Base-by-base conservation (phyloP, 2,797 vertebrate species). In the Liasis olivaceus region DNA sequence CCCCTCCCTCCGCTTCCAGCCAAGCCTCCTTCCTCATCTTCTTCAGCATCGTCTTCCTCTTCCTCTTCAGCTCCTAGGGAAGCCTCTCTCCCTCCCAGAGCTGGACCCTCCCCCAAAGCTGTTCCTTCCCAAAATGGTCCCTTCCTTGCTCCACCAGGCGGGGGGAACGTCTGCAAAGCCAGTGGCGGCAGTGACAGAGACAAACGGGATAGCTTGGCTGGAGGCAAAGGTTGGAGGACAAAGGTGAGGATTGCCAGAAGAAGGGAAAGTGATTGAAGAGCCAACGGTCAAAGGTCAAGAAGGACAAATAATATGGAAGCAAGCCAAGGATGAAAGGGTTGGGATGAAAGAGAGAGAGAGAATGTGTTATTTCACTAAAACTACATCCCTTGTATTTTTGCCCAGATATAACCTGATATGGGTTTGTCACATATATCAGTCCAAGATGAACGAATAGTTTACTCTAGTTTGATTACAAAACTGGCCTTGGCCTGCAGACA, bases 161-260 rank as follows among this genome's bases (percentile, higher is more conserved):
- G 96, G 92, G 98, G 97, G 94, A 98, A 98, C n/a, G 98, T 98
- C 94, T 98, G 98, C 95, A 99, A 97, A 94, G 98, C 97, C n/a
- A 99, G 98, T 17, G 99, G 99, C 91, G 99, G 99, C 86, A 99
- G 98, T 69, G 98, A 98, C 91, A 99, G 98, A 54, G 99, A 99
- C 91, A 99, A 98, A 81, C 98, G 98, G 31, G 99, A 99, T 20
- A 99, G 97, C 97, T 99, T 99, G 97, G 96, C 97, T 97, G 95
- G 94, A 93, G 90, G 47, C 94, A 54, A 31, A 47, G 54, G 36
- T 15, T 20, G 5, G 62, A 47, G 4, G 14, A 47, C 85, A 28
- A 81, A 11, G 51, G 31, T 1, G 47, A 54, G 0, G 3, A 59
- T 22, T 3, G 7, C 5, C 54, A 69, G 91, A 31, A 77, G 84